Base-by-base conservation (phyloP, 2,888 invertebrate species). In the Tipula confusa region DNA sequence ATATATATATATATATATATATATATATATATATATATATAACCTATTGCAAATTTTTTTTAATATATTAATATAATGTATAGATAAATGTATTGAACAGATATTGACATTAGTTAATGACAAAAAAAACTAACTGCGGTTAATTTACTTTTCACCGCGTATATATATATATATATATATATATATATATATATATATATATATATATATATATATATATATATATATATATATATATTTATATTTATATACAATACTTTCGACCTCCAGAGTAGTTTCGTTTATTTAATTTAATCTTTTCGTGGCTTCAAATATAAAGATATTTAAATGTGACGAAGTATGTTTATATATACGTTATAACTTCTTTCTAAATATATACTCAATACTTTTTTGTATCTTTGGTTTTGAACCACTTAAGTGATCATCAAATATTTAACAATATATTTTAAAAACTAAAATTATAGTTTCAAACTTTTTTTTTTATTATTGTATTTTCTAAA, bases 391-490 rank as follows among this genome's bases (percentile, higher is more conserved):
- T 64, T 64, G 64, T 64, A 64, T 64, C 64, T 64, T 64, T 64
- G 64, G 11, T 64, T 64, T 64, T 64, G 64, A 13, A 64, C 64
- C 64, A 64, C 64, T 64, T 64, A 64, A 64, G 64, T 64, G 64
- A 64, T 64, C 64, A 64, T 64, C 64, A 64, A 64, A 64, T 64
- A 64, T 64, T 64, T 64, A 64, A 64, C 64, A 64, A 64, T 64
- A 64, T 24, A 64, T 64, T 64, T 24, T 64, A 64, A 64, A 64
- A 64, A 64, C 64, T 64, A 18, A 64, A 64, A 64, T 18, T 64
- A 64, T 64, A 64, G 64, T 64, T 64, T 64, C 64, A 64, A 64
- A 64, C 64, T 64, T 64, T 43, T 43, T 36, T 36, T 36, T 36
- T 36, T 36, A 2, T 36, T 43, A 43, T 43, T 43, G 43, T 43